Base-by-base conservation (phyloP, 2,797 vertebrate genomes). In the Apodemus agrarius region DNA sequence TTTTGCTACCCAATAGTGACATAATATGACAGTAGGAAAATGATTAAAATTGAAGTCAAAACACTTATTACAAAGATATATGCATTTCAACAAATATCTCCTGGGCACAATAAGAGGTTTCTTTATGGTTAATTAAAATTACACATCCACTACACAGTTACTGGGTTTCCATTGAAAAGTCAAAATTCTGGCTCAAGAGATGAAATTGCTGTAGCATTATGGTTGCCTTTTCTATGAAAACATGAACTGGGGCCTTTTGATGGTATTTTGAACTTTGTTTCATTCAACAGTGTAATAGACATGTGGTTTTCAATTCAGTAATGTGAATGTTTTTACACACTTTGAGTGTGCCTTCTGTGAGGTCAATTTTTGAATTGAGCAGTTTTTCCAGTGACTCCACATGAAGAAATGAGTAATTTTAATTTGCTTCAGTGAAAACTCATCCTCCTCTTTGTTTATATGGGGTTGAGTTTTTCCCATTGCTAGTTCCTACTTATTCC, bases 381-480 rank as follows among this genome's bases (percentile, higher is more conserved):
- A 83, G 9, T 69, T 87, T 54, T 85, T 85, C 21, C 43, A 49
- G 24, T 87, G 76, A 84, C 21, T 72, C 93, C 43, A 69, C 13
- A 93, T 82, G 8, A 86, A 93, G 65, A 14, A 92, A 90, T 91
- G 80, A 84, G 79, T 63, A 49, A 84, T 92, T 69, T 81, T 72
- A 59, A 84, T 69, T 96, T 89, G 43, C 37, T 76, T 87, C n/a
- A 46, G 52, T 76, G 81, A 95, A 95, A 93, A 69, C 69, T 84
- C 59, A 84, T 57, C 31, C 43, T 88, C 40, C 83, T 80, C 26
- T 43, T 83, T 61, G n/a, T 87, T 86, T 59, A 12, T 22, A 54
- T 57, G 10, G 46, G 16, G 31, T 86, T 75, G 61, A 91, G 40
- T n/a, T 84, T 37, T 91, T 97, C 69, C 61, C 37, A 21, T 61